These are phyloP conservation scores for Hyperopisus bebe DNA, from an alignment of 2,113 vertebrate species.

Conservation along the genomic window DNA sequence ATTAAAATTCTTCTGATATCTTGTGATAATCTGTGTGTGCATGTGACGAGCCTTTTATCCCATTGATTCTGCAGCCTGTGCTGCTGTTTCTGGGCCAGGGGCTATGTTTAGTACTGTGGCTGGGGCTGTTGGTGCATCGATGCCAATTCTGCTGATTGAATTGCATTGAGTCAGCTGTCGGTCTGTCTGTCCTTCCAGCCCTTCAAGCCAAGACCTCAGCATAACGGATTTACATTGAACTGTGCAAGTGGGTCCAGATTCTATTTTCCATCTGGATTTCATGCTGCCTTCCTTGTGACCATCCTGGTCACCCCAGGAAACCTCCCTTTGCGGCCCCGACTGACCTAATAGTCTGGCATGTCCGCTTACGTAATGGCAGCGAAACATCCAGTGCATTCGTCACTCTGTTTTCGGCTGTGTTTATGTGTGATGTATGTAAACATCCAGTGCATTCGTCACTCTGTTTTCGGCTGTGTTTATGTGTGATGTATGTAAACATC, in stretches of 20 bases:
- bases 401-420: background rate
- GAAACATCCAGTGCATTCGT: background rate
- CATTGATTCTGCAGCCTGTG: slow-evolving; percentile 37
- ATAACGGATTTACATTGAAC: background rate
- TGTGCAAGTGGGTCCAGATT: background rate
- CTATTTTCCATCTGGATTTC: background rate
- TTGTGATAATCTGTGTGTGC: background rate
- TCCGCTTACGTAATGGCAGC: background rate
- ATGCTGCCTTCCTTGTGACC: background rate
- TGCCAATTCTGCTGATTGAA: slow-evolving; percentile 50
- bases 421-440: background rate
- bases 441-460: too few relatives aligned
- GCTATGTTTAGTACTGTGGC: slow-evolving; percentile 57
- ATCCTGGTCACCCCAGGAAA: background rate
- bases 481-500: too few relatives aligned
- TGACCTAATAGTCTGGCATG: background rate
- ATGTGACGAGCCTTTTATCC: background rate
- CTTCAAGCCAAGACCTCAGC: slow-evolving; percentile 17
- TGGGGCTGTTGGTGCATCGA: slow-evolving; percentile 33
- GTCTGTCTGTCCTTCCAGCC: slow-evolving; percentile 16
- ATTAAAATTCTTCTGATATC: background rate
- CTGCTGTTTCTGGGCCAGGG: slow-evolving; percentile 22
- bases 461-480: too few relatives aligned
- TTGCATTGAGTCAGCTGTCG: slow-evolving; percentile 62
- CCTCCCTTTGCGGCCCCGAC: background rate